Evolutionary conservation across 2,888 invertebrate genomes (phyloP).

Genomic region (Parascotia fuliginaria): DNA sequence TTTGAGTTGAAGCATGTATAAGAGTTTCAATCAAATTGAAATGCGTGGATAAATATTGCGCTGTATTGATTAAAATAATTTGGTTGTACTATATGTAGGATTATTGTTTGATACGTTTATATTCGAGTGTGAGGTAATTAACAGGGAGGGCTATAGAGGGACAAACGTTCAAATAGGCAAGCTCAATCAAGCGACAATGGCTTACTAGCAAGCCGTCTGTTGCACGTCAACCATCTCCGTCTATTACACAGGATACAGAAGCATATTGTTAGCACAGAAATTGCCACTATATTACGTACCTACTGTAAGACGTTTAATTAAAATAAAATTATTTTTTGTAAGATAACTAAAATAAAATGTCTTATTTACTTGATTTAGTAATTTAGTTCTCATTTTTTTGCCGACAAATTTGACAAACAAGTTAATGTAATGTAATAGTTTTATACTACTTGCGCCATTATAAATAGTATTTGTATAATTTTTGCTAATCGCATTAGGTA

Average conservation of each 20-base stretch:
- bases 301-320: too few relatives aligned
- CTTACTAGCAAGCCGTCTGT: slow-evolving; percentile 12
- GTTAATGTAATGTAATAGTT: too few relatives aligned
- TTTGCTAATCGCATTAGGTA: too few relatives aligned
- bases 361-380: too few relatives aligned
- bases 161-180: slow-evolving; percentile 20
- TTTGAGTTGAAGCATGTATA: slow-evolving; percentile 12
- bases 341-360: too few relatives aligned
- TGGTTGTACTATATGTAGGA: neutral
- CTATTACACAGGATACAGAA: slow-evolving; percentile 2
- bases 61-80: slow-evolving; percentile 4
- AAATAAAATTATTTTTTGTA: too few relatives aligned
- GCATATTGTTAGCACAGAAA: neutral
- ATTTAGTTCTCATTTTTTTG: too few relatives aligned
- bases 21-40: slow-evolving; percentile 11
- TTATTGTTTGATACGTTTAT: neutral
- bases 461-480: too few relatives aligned
- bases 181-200: slow-evolving; percentile 37
- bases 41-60: neutral
- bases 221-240: slow-evolving; percentile 5
- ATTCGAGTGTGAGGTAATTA: slow-evolving; percentile 24
- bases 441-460: too few relatives aligned
- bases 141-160: slow-evolving; percentile 25
- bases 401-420: too few relatives aligned
- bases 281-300: neutral